Base-by-base conservation (phyloP, 2,888 invertebrate genomes). In the Campoletis raptor region DNA sequence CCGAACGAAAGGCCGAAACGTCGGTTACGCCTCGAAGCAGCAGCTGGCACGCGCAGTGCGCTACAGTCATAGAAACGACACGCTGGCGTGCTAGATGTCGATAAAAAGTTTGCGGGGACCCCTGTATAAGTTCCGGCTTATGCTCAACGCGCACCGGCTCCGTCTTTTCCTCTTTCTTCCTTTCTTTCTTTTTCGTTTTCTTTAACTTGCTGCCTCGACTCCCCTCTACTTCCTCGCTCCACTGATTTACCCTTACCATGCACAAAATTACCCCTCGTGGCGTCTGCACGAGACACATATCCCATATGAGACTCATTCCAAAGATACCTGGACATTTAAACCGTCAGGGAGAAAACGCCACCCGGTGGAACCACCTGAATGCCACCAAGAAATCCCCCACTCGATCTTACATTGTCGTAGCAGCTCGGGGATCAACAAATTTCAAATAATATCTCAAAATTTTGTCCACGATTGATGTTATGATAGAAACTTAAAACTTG, bases 1-100 rank as follows among this genome's bases (percentile, higher is more conserved):
- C 90, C 69, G 70, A 90, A 91, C 90, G 91, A 93, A 93, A 94
- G 94, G 93, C 93, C 92, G 92, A 93, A 94, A 94, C 91, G 94
- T 93, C 94, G 94, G 94, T 94, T 94, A 94, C 93, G 93, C 94
- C 93, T 93, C 87, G 92, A 88, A 89, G 90, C 91, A 90, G 93
- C 94, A 94, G 94, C 94, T 94, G 94, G 93, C 94, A 94, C 94
- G 94, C 94, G 94, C 93, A 91, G 89, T 89, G 89, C 85, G 82
- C 87, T 69, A 78, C 66, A 88, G 84, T 91, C 91, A 91, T 88
- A 91, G 90, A 54, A 66, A 54, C 78, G 78, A 87, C 81, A 69
- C 77, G 61, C 74, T 76, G 64, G 48, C 48, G 54, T 79, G 72
- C 81, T 77, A 82, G 78, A 83, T 74, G 81, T 74, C 69, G 79